These are phyloP conservation scores for Tenthredo livida DNA, from an alignment of 2,888 invertebrate species.

Conservation along the genomic window DNA sequence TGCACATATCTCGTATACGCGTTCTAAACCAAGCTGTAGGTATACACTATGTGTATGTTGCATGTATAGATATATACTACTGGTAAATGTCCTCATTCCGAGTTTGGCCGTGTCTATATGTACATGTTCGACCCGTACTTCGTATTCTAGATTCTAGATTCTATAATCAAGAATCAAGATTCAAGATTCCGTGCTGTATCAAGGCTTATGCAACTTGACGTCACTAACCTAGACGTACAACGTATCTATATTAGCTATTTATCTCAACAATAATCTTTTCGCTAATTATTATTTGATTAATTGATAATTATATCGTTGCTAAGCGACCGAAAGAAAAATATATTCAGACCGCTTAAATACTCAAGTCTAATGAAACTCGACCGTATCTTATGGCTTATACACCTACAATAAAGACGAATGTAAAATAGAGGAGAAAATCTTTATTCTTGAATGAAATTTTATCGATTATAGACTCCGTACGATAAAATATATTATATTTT, in stretches of 20 bases:
- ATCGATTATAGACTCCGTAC: too few relatives aligned
- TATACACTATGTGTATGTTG: background rate
- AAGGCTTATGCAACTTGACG: slow-evolving; percentile 26
- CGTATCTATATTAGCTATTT: background rate
- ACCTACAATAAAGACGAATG: background rate
- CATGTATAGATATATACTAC: background rate
- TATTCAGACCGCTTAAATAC: background rate
- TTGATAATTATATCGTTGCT: background rate
- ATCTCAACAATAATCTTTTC: background rate
- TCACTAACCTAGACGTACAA: background rate
- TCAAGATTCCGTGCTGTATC: slow-evolving; percentile 32
- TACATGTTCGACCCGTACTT: slow-evolving; percentile 29
- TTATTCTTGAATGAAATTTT: too few relatives aligned
- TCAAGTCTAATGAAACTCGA: too few relatives aligned
- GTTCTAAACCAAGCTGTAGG: background rate
- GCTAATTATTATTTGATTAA: background rate
- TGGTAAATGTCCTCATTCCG: slow-evolving; percentile 44
- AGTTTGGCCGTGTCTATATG: slow-evolving; percentile 35
- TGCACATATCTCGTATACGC: background rate
- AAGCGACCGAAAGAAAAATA: background rate
- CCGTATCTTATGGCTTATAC: too few relatives aligned
- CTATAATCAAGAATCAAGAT: slow-evolving; percentile 30
- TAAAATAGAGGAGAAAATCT: background rate
- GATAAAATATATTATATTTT: background rate
- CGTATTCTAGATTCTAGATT: slow-evolving; percentile 44